A percentile compares a stretch with the other conserved stretches of the same genome.
phyloP scores from a whole-genome alignment of 2,113 vertebrate species.

The Ptychochromis oligacanthus region DNA sequence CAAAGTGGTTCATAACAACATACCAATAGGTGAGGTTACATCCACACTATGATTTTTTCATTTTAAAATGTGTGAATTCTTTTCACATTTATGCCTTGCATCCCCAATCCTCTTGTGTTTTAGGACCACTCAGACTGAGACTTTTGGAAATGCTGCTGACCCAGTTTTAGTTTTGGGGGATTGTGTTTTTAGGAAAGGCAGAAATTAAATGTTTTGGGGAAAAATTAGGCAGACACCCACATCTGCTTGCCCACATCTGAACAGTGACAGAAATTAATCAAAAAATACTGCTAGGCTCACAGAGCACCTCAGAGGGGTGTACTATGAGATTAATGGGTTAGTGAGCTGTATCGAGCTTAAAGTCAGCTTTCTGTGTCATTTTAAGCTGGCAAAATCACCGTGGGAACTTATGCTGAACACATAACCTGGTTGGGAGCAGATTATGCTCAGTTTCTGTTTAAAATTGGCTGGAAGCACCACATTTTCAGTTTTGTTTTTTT shows the following conservation, averaged over 20 bases:
- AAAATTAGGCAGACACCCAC: background rate
- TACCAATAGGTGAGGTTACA: slow-evolving; percentile 87
- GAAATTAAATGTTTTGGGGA: background rate
- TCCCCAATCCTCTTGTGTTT: background rate
- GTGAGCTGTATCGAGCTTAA: no score
- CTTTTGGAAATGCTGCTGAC: background rate
- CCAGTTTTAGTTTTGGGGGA: background rate
- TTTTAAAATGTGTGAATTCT: background rate
- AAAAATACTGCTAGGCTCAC: background rate
- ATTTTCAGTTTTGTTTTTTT: no score
- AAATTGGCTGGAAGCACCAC: no score
- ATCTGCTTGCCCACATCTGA: background rate
- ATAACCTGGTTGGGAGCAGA: no score
- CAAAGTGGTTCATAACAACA: slow-evolving; percentile 83
- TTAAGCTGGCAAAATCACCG: no score
- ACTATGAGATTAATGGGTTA: no score
- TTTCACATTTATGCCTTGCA: background rate
- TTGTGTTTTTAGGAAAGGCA: no score
- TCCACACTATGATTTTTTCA: background rate
- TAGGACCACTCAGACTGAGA: background rate
- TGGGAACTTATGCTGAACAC: no score
- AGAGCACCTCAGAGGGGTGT: no score
- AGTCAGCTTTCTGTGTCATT: no score
- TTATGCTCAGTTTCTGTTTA: no score
- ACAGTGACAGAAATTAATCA: background rate